phyloP scores from a whole-genome alignment of 2,113 vertebrate species.

The Ammodytes dubius region DNA sequence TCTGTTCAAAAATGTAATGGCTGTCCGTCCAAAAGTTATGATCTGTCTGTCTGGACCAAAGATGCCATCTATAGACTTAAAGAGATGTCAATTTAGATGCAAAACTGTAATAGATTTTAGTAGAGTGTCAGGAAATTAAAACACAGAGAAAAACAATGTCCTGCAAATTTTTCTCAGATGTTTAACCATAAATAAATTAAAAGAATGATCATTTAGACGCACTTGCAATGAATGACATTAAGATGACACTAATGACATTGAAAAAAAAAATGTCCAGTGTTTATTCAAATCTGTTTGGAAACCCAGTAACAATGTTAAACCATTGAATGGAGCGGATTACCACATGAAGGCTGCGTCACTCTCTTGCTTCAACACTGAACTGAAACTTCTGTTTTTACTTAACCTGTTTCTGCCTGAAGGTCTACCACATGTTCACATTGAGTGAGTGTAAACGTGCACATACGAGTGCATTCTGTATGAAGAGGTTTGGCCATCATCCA shows the following conservation, averaged over 20 bases:
- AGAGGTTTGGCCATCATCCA: conserved; percentile 30
- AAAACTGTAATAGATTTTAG: background rate
- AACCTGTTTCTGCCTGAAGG: background rate
- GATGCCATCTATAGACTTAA: too few relatives aligned
- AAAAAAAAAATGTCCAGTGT: background rate
- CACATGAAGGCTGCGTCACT: background rate
- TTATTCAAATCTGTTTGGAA: background rate
- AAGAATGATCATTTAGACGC: too few relatives aligned
- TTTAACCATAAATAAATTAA: too few relatives aligned
- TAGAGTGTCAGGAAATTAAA: background rate
- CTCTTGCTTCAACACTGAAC: background rate
- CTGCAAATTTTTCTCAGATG: too few relatives aligned
- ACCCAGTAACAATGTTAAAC: background rate
- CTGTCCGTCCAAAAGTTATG: too few relatives aligned
- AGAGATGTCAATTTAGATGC: too few relatives aligned
- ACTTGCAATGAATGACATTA: background rate
- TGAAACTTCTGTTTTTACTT: background rate
- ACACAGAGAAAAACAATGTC: background rate
- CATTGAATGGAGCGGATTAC: background rate
- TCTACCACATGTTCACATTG: background rate
- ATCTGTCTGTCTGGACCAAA: too few relatives aligned
- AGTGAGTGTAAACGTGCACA: conserved; percentile 1
- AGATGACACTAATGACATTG: background rate
- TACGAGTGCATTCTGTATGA: background rate
- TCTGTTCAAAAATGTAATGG: too few relatives aligned